These are phyloP conservation scores for Tenebrosternarchus preto DNA, from an alignment of 2,113 vertebrate genomes.

Conservation along the genomic window DNA sequence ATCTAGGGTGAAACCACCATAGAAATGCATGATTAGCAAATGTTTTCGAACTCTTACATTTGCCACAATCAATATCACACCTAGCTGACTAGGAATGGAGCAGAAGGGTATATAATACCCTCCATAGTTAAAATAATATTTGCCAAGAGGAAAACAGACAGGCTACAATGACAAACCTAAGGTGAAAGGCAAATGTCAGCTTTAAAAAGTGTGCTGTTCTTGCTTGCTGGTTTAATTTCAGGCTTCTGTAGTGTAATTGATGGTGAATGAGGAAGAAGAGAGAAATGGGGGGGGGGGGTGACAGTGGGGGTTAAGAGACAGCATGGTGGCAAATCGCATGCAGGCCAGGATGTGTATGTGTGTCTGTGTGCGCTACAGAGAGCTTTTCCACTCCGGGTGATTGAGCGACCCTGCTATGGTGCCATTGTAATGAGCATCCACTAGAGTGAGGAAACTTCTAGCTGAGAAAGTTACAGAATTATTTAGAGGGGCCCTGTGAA, in stretches of 20 bases:
- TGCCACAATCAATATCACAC: neutral
- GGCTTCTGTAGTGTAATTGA: slow-evolving; percentile 53
- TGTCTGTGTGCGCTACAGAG: slow-evolving; percentile 69
- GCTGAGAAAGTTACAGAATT: slow-evolving; percentile 77
- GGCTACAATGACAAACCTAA: slow-evolving; percentile 14
- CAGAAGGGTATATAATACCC: neutral
- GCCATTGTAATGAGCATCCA: slow-evolving; percentile 75
- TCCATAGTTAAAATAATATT: too few species aligned
- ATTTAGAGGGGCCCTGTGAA: slow-evolving; percentile 75
- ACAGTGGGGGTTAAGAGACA: slow-evolving; percentile 55
- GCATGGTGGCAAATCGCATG: slow-evolving; percentile 47
- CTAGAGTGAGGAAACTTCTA: slow-evolving; percentile 72
- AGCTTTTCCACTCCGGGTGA: slow-evolving; percentile 73
- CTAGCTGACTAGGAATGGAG: neutral
- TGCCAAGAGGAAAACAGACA: too few species aligned
- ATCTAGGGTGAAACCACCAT: neutral
- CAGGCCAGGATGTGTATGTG: slow-evolving; percentile 55
- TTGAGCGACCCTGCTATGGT: slow-evolving; percentile 79
- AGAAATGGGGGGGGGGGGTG: slow-evolving; percentile 56
- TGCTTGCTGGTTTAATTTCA: slow-evolving; percentile 41
- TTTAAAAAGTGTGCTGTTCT: slow-evolving; percentile 37
- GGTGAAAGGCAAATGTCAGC: slow-evolving; percentile 18
- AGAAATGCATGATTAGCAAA: slow-evolving; percentile 7
- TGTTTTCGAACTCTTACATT: slow-evolving; percentile 1
- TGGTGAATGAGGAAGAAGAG: slow-evolving; percentile 60